Evolutionary conservation across 2,113 vertebrate species (phyloP), one percentile per base, ranked within the genome.

Genomic region (Ammodytes marinus): DNA sequence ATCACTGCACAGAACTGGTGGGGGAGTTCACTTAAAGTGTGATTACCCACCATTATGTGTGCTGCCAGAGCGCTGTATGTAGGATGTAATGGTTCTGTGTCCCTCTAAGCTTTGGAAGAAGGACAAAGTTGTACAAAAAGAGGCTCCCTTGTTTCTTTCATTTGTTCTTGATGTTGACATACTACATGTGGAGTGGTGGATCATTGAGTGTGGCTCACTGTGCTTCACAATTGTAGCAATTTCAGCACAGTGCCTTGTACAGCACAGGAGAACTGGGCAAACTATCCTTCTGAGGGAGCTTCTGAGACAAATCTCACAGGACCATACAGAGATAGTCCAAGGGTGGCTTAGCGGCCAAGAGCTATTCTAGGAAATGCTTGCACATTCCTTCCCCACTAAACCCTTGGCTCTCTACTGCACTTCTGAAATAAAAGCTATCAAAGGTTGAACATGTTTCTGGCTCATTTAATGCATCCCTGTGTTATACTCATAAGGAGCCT

Each of bases 281-380:
- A 94, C 83, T 79, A 90, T 89, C 85, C 86, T 86, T 94, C 88
- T 85, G 80, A 77, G 87, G 82, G 86, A 91, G 91, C 85, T 91
- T 92, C 81, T 84, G 85, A 91, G 87, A 88, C 86, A 88, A 90
- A 90, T 95, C 93, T 95, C 93, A 55, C 57, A 90, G 91, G 92
- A 94, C 86, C 82, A 69, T 73, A 91, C 86, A 92, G 85, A 92
- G 91, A 91, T 89, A 94, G 93, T 95, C 91, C 86, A 93, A 91
- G 88, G 91, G 91, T 93, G 87, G 92, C 88, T 94, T 91, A 88
- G 74, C 66, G 69, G 91, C 92, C 93, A 92, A 84, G 73, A 91
- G 89, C 91, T 93, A 91, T 94, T 95, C 88, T 88, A 78, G 86
- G 90, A 93, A 93, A 82, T 88, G 88, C 93, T 92, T 87, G 87